Conservation (phyloP, 2,797 vertebrate species). For the Clarias fuscus region DNA sequence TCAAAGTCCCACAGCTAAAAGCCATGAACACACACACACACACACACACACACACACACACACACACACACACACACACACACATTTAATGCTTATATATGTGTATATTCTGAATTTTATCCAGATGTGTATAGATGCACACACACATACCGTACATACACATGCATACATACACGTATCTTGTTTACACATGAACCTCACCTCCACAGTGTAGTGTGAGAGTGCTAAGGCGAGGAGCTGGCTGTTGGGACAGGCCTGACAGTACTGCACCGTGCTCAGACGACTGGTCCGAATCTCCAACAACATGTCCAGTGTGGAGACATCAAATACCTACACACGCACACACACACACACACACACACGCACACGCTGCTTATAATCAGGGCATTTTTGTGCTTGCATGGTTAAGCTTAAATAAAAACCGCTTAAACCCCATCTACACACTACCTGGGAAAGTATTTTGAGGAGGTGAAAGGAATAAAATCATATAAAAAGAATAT, state of each 20-base stretch:
- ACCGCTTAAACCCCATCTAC: too few relatives aligned
- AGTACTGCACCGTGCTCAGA: constrained; percentile 86
- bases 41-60: constrained; percentile 23
- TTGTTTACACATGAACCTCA: constrained; percentile 59
- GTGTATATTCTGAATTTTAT: not conserved
- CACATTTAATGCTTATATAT: not conserved
- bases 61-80: not conserved
- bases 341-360: constrained; percentile 17
- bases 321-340: constrained; percentile 81
- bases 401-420: not conserved
- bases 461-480: too few relatives aligned
- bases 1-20: constrained; percentile 89
- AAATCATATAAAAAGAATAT: too few relatives aligned
- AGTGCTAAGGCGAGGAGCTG: constrained; percentile 87
- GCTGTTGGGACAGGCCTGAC: constrained; percentile 84
- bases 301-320: constrained; percentile 73
- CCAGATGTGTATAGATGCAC: not conserved
- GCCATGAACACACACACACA: constrained; percentile 42
- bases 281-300: constrained; percentile 79
- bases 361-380: not conserved
- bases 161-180: not conserved
- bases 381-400: not conserved
- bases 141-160: too few relatives aligned
- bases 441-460: too few relatives aligned
- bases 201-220: constrained; percentile 93